These are phyloP conservation scores for Stegodyphus dumicola DNA, from an alignment of 1,140 invertebrate genomes.

Conservation along the genomic window DNA sequence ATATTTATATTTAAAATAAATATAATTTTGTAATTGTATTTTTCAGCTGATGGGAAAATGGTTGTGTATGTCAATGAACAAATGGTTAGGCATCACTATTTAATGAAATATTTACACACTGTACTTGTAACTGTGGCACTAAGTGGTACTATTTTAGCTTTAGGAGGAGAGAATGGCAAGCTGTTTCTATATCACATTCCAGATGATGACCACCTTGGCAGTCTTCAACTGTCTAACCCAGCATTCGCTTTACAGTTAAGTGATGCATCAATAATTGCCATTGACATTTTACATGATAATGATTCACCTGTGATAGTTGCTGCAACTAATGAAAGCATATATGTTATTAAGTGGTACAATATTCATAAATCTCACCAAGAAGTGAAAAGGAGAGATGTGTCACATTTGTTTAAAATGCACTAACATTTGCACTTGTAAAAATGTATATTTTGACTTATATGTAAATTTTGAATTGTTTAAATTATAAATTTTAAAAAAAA, in stretches of 20 bases:
- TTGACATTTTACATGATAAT: constrained; percentile 18
- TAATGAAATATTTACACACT: constrained; percentile 14
- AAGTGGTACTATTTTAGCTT: constrained; percentile 31
- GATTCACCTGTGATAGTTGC: constrained; percentile 14
- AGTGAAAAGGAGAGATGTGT: not conserved
- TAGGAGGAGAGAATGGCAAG: constrained; percentile 51
- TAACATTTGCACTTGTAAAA: not conserved
- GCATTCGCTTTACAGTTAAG: not conserved
- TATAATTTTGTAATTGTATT: constrained; percentile 3
- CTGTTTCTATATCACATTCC: constrained; percentile 41
- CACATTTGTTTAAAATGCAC: not conserved
- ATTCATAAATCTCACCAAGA: not conserved
- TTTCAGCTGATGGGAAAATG: constrained; percentile 34
- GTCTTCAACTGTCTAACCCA: constrained; percentile 4
- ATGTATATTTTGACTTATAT: too few species aligned
- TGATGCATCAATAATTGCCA: constrained; percentile 37
- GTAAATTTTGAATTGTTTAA: too few species aligned
- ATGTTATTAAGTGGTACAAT: constrained; percentile 21
- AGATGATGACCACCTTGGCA: not conserved
- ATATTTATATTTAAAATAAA: not conserved
- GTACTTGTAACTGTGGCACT: constrained; percentile 14
- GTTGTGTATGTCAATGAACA: constrained; percentile 18
- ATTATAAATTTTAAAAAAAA: too few species aligned
- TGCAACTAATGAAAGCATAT: constrained; percentile 20
- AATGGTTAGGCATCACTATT: not conserved